Evolutionary conservation across 2,888 invertebrate species (phyloP), one percentile per base, ranked within the genome.

Genomic region (Saturnia pavonia): DNA sequence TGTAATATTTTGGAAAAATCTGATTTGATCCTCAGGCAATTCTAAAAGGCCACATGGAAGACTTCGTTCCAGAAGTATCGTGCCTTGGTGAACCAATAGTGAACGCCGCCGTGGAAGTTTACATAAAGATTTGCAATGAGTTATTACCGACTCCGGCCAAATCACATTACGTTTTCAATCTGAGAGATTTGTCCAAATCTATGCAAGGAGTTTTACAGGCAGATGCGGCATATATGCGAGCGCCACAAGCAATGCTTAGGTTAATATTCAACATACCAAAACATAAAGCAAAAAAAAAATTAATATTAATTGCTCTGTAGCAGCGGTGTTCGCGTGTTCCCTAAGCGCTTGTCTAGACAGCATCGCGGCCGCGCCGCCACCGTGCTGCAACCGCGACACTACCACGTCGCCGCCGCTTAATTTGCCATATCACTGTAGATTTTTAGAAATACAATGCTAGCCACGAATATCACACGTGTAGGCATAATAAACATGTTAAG

Each of bases 111-210:
- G 97, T 98, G 63, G 97, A 97, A 68, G 94, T 98, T 2, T 99
- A 99, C 84, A 94, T 95, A 75, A 95, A 96, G 79, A 97, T 98
- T 66, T 96, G 96, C 22, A 91, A 95, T 0, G 97, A 97, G 80
- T 95, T 99, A 76, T 89, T 99, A 43, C 99, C 99, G 0, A 99
- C 98, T 0, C 99, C 99, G 0, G 96, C 97, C 42, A 98, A 98
- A 86, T 97, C 97, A 0, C 98, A 99, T 89, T 99, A 99, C 83
- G 96, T 98, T 19, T 99, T 99, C 87, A 99, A 99, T 89, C 91
- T 99, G 78, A 94, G 99, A 67, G 98, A 98, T 91, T 93, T 98
- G 60, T 98, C 98, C 14, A 98, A 98, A 88, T 97, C 97, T 74
- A 95, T 98, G 80, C 98, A 98, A 90, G 98, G 98, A n/a, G 95